These are phyloP conservation scores for Hemiscyllium ocellatum DNA, from an alignment of 2,113 vertebrate species.

Conservation along the genomic window DNA sequence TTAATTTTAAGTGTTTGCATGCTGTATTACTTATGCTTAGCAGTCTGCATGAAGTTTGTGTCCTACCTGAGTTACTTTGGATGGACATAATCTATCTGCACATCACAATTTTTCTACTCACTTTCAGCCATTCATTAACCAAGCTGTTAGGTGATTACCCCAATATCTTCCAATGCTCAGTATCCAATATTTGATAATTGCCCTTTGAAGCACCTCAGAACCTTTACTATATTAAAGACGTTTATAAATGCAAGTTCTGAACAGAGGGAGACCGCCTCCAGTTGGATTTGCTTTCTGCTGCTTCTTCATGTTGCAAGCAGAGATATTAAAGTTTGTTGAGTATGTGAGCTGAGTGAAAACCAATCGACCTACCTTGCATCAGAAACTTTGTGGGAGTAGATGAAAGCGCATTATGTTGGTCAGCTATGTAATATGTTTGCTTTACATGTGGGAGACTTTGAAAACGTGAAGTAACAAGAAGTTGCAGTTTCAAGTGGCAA, in stretches of 20 bases:
- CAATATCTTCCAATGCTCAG: not conserved
- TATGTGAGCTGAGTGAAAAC: not conserved
- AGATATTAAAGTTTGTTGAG: not conserved
- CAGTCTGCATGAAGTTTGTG: not conserved
- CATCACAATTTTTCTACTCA: not conserved
- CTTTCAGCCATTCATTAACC: not conserved
- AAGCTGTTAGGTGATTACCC: not conserved
- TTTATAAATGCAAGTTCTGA: not conserved
- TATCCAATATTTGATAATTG: not conserved
- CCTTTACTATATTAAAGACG: not conserved
- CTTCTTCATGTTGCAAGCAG: not conserved
- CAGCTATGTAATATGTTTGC: not conserved
- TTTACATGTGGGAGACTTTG: not conserved
- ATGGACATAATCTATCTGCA: not conserved
- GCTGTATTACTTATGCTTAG: not conserved
- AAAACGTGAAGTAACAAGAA: not conserved
- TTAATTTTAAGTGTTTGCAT: not conserved
- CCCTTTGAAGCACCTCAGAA: not conserved
- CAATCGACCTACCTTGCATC: not conserved
- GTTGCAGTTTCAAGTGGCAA: not conserved
- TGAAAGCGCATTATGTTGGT: not conserved
- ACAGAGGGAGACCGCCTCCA: not conserved
- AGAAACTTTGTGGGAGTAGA: not conserved
- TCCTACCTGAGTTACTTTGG: not conserved
- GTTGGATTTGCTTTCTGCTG: not conserved